Evolutionary conservation across 2,888 invertebrate species (phyloP).

Genomic region (Thalpophila matura): DNA sequence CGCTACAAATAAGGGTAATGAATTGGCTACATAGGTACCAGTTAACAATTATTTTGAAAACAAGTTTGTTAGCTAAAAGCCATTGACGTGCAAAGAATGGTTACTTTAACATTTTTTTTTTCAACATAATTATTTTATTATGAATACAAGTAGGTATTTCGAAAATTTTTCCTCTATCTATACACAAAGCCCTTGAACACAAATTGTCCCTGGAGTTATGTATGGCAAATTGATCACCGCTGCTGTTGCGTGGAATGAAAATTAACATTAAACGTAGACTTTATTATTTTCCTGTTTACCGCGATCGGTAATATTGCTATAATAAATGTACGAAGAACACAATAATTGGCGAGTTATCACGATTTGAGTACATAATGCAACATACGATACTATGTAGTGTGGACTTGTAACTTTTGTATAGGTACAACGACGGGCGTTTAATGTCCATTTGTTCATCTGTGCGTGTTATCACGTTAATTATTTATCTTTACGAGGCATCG

Average conservation of each 20-base stretch:
- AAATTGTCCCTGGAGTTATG: conserved; percentile 64
- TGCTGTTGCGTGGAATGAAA: conserved; percentile 61
- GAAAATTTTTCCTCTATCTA: conserved; percentile 21
- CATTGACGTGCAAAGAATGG: no score
- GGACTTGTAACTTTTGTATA: conserved; percentile 21
- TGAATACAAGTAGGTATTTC: no score
- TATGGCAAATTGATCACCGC: conserved; percentile 70
- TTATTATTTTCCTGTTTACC: conserved; percentile 67
- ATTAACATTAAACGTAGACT: conserved; percentile 54
- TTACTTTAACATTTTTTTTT: no score
- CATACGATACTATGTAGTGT: conserved; percentile 28
- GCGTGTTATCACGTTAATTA: conserved; percentile 29
- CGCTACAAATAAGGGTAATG: no score
- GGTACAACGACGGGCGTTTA: conserved; percentile 5
- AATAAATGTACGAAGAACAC: conserved; percentile 50
- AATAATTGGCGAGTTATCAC: conserved; percentile 53
- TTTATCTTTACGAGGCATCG: conserved; percentile 42
- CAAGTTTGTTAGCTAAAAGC: no score
- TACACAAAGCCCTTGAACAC: conserved; percentile 59
- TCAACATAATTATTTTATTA: no score
- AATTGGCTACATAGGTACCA: no score
- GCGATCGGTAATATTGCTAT: conserved; percentile 47
- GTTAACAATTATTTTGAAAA: no score
- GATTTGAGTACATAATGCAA: conserved; percentile 40
- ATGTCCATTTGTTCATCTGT: conserved; percentile 34